Percentiles rank a stretch among this genome's conserved stretches.
Evolutionary conservation across 2,797 vertebrate genomes (phyloP).

Genomic region (Rallus crepitans): DNA sequence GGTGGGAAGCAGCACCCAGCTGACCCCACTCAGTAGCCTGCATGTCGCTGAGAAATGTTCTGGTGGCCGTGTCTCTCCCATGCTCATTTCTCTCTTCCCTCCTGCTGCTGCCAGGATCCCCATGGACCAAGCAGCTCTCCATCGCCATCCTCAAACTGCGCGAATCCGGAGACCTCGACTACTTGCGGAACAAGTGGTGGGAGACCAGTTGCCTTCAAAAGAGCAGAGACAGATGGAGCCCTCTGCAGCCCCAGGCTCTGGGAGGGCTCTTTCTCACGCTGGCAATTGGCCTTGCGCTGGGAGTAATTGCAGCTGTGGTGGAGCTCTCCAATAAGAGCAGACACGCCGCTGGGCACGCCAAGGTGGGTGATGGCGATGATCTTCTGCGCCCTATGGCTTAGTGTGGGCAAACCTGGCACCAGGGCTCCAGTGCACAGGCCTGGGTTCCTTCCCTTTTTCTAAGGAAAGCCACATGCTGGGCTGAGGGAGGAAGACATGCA

Average conservation of each 20-base stretch:
- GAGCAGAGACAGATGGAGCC: conserved; percentile 23
- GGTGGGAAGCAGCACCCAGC: background rate
- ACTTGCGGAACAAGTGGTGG: conserved; percentile 89
- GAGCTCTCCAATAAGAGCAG: conserved; percentile 85
- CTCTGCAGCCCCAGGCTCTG: conserved; percentile 80
- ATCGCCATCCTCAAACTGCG: conserved; percentile 85
- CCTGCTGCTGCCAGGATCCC: conserved; percentile 74
- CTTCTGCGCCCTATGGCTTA: background rate
- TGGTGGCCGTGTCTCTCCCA: background rate
- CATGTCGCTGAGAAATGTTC: fast-evolving
- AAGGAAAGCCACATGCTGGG: fast-evolving
- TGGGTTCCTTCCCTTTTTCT: fast-evolving
- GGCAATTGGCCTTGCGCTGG: conserved; percentile 82
- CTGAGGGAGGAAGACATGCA: fast-evolving
- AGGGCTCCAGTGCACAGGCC: fast-evolving
- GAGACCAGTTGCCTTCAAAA: conserved; percentile 79
- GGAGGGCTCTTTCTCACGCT: conserved; percentile 87
- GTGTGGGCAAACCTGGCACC: fast-evolving
- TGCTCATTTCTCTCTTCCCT: background rate
- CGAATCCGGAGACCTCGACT: conserved; percentile 83
- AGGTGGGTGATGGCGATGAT: conserved; percentile 60
- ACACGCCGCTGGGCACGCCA: conserved; percentile 80
- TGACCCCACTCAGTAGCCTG: fast-evolving
- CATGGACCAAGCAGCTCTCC: conserved; percentile 82
- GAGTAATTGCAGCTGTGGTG: conserved; percentile 81